phyloP scores from a whole-genome alignment of 2,113 vertebrate species.

The Corapipo altera region DNA sequence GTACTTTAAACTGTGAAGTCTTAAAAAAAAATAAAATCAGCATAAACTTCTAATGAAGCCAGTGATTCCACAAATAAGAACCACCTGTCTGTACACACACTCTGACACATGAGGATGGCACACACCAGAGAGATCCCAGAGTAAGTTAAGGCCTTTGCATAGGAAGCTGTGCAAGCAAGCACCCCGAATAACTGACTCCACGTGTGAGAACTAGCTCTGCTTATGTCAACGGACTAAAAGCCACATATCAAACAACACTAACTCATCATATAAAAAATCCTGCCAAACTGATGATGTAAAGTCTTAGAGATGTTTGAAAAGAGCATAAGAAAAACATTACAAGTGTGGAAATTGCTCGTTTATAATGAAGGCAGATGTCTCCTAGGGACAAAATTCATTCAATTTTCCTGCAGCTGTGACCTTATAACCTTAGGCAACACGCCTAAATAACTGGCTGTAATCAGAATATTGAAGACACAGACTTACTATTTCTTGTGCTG shows the following conservation, averaged over 20 bases:
- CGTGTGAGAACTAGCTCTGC: neutral
- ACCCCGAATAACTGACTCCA: neutral
- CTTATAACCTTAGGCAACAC: neutral
- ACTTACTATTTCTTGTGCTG: neutral
- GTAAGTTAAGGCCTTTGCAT: neutral
- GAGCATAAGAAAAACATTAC: neutral
- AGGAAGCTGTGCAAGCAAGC: neutral
- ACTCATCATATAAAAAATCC: neutral
- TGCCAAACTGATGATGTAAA: neutral
- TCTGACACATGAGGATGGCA: neutral
- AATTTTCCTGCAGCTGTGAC: neutral
- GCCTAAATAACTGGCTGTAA: neutral
- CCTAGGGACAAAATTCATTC: neutral
- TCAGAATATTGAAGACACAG: neutral
- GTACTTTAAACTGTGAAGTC: neutral
- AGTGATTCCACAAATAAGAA: neutral
- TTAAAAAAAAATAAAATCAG: neutral
- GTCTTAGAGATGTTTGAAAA: neutral
- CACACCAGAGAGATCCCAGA: neutral
- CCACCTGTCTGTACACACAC: neutral
- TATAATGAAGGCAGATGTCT: neutral
- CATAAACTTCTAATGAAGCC: fast-evolving
- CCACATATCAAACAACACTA: neutral
- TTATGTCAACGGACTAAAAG: neutral
- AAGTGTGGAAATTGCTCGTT: neutral